Conservation (phyloP, 2,113 vertebrate genomes). For the Microcebus ravelobensis region DNA sequence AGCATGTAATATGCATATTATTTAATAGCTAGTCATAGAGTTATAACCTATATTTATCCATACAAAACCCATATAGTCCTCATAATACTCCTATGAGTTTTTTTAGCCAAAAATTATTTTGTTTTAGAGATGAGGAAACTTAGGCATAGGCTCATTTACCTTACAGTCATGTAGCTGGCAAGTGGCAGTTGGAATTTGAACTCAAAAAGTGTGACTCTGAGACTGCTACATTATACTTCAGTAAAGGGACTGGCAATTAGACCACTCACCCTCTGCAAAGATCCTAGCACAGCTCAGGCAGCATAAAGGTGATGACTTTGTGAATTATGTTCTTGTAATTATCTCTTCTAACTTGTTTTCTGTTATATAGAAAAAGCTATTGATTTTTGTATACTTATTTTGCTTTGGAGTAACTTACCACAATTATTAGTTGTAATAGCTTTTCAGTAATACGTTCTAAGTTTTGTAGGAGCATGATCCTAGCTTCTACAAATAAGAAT, state of each 20-base stretch:
- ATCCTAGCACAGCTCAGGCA: background rate
- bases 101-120: background rate
- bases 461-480: background rate
- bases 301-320: background rate
- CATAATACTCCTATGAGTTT: background rate
- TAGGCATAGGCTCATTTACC: background rate
- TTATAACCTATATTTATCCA: background rate
- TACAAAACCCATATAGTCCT: background rate
- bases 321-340: background rate
- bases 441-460: background rate
- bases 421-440: conserved; percentile 29
- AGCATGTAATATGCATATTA: background rate
- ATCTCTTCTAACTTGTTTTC: background rate
- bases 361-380: background rate
- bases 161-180: background rate
- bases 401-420: background rate
- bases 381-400: conserved; percentile 38
- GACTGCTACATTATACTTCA: rapidly evolving
- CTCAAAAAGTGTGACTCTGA: background rate
- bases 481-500: background rate
- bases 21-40: background rate
- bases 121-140: background rate
- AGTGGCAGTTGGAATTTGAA: background rate
- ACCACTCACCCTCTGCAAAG: no score
- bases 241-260: rapidly evolving